These are phyloP conservation scores for Alauda arvensis DNA, from an alignment of 2,797 vertebrate species.

Conservation along the genomic window DNA sequence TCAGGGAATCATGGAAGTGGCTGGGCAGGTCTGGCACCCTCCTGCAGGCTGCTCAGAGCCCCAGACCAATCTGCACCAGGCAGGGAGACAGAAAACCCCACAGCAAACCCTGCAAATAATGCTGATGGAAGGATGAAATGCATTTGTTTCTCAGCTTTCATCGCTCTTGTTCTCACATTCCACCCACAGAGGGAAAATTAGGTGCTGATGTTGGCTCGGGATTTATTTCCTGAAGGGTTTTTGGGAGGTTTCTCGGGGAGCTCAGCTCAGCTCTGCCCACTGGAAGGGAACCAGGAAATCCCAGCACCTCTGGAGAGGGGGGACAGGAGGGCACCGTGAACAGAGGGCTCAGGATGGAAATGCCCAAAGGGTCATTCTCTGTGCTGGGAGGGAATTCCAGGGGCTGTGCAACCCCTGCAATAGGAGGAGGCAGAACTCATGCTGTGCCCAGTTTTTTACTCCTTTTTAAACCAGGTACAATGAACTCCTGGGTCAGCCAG, in stretches of 20 bases:
- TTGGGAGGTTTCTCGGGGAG: neutral
- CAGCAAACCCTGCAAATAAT: neutral
- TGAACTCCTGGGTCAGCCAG: slow-evolving; percentile 16
- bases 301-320: neutral
- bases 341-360: neutral
- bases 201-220: neutral
- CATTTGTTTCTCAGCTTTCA: slow-evolving; percentile 31
- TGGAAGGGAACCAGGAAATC: neutral
- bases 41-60: neutral
- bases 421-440: neutral
- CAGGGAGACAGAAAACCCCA: neutral
- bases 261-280: neutral
- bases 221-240: neutral
- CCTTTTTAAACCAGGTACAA: neutral
- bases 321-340: neutral
- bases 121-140: neutral
- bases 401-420: neutral
- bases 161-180: neutral
- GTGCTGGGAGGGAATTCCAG: neutral
- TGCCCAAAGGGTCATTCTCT: neutral
- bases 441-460: neutral
- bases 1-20: accelerated
- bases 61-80: neutral
- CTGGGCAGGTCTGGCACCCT: neutral
- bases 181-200: slow-evolving; percentile 33